These are phyloP conservation scores for Chionomys nivalis DNA, from an alignment of 2,113 vertebrate genomes.

Conservation along the genomic window DNA sequence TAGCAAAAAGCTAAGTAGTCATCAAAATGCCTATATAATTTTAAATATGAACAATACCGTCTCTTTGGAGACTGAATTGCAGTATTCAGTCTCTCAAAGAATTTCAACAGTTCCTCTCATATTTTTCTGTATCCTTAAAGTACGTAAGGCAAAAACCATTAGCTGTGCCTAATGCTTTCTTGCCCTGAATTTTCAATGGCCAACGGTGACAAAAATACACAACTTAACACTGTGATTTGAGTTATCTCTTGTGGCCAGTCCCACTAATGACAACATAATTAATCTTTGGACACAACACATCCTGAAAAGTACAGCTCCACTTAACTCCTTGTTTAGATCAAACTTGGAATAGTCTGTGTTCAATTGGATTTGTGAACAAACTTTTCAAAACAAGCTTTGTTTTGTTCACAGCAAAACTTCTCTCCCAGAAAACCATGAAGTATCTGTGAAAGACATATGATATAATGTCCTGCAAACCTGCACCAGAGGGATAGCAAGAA, in stretches of 20 bases:
- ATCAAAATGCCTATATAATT: not conserved
- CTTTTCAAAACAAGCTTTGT: slow-evolving; percentile 90
- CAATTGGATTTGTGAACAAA: slow-evolving; percentile 94
- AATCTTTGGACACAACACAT: slow-evolving; percentile 93
- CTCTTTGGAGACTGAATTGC: not conserved
- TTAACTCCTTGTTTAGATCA: slow-evolving; percentile 94
- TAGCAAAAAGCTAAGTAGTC: slow-evolving; percentile 35
- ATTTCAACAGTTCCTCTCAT: not conserved
- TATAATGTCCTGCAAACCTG: no score
- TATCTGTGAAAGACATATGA: slow-evolving; percentile 89
- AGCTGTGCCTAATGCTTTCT: not conserved
- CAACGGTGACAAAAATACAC: slow-evolving; percentile 87
- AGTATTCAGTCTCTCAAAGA: slow-evolving; percentile 4
- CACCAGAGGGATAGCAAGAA: no score
- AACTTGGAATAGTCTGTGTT: slow-evolving; percentile 93
- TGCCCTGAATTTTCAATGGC: slow-evolving; percentile 63
- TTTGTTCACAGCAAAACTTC: slow-evolving; percentile 90
- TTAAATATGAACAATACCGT: not conserved
- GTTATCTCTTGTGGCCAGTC: slow-evolving; percentile 94
- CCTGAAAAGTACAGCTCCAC: slow-evolving; percentile 95
- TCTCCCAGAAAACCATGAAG: slow-evolving; percentile 91
- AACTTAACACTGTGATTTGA: slow-evolving; percentile 86
- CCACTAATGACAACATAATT: slow-evolving; percentile 94
- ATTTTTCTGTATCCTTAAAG: not conserved
- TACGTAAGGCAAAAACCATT: not conserved